Base-by-base conservation (phyloP, 2,888 invertebrate species). In the Erebia palarica region DNA sequence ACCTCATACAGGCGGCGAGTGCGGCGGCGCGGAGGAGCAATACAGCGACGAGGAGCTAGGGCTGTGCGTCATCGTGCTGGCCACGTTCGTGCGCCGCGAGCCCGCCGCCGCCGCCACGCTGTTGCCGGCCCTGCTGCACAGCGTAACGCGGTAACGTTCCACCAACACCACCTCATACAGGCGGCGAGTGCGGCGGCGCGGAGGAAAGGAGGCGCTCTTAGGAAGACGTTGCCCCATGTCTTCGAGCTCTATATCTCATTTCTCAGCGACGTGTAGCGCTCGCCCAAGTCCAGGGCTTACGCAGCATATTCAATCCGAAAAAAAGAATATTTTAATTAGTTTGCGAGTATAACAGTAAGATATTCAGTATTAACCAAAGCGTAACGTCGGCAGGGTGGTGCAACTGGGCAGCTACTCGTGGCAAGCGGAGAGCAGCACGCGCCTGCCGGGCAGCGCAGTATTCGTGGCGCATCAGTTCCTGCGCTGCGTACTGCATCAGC, bases 31-130 rank as follows among this genome's bases (percentile, higher is more conserved):
- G 4, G 95, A 96, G 74, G 98, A 99, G 86, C 96, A 98, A 85
- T 99, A 99, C 89, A 98, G 98, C 75, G 99, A 99, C 85, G 99
- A 99, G 85, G 99, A 99, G 85, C 94, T 99, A 72, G 98, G 98
- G 0, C 94, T 99, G 69, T 97, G 98, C 81, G 97, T 99, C 79
- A 97, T 99, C 64, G 97, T 97, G 75, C 92, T 99, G 75, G 98
- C 98, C 44, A 99, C 99, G 0, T 99, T 98, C 87, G 97, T 99
- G 75, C 99, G 99, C 84, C 94, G 99, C 27, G 99, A 99, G 87
- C 99, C 99, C 0, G 96, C 98, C 98, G 91, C 96, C 95, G 75
- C 98, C 97, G 86, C 96, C 96, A 75, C 96, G 96, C 81, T 95
- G 97, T 57, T 97, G 99, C 76, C 94, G 99, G 77, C 98, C 99